These are phyloP conservation scores for Girardinichthys multiradiatus DNA, from an alignment of 2,113 vertebrate genomes.

Conservation along the genomic window DNA sequence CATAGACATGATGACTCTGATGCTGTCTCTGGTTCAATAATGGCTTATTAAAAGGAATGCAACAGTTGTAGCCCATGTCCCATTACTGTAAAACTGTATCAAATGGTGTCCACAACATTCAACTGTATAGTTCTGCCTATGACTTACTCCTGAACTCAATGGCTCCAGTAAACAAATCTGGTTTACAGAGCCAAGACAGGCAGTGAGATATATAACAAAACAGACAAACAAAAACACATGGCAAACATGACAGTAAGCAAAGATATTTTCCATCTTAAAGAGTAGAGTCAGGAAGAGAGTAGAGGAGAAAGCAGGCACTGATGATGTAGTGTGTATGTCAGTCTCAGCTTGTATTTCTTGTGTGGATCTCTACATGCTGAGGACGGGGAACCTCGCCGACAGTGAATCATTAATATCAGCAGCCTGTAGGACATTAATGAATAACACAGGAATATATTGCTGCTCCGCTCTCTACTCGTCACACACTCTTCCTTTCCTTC, in stretches of 20 bases:
- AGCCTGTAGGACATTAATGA: slow-evolving; percentile 71
- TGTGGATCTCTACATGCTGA: not conserved
- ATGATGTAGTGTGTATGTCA: slow-evolving; percentile 23
- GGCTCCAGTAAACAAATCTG: not conserved
- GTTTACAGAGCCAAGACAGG: not conserved
- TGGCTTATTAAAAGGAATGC: not conserved
- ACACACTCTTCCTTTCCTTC: slow-evolving; percentile 20
- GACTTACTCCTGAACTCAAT: not conserved
- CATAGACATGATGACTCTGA: not conserved
- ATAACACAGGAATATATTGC: slow-evolving; percentile 70
- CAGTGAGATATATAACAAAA: not conserved
- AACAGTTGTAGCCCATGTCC: not conserved
- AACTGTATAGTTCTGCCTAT: not conserved
- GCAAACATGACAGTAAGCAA: slow-evolving; percentile 2
- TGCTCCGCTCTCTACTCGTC: slow-evolving; percentile 29
- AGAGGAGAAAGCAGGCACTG: not conserved
- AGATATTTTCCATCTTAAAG: slow-evolving; percentile 19
- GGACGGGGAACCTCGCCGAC: slow-evolving; percentile 41
- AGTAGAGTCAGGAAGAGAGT: slow-evolving; percentile 6
- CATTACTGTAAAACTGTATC: not conserved
- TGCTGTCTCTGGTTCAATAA: not conserved
- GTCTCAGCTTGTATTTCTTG: slow-evolving; percentile 13
- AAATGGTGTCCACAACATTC: not conserved
- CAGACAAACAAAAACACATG: not conserved
- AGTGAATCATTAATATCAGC: slow-evolving; percentile 68